Conservation (phyloP, 2,113 vertebrate species). For the Rallus limicola region DNA sequence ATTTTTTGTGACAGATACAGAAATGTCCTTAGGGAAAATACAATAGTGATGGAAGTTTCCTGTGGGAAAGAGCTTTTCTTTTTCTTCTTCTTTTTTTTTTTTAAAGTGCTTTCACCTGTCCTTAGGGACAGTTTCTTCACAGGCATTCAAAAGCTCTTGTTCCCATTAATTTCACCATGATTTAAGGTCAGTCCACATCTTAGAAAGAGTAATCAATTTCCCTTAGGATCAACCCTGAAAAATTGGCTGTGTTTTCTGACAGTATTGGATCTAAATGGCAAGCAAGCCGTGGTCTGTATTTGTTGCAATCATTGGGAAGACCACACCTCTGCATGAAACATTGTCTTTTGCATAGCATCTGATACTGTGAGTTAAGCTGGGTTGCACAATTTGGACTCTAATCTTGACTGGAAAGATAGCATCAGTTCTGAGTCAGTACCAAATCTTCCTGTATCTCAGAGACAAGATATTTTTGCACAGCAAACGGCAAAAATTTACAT, state of each 20-base stretch:
- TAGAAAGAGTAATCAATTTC: neutral
- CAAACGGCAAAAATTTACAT: slow-evolving; percentile 45
- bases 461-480: slow-evolving; percentile 44
- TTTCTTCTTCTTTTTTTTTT: neutral
- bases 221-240: neutral
- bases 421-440: slow-evolving; percentile 60
- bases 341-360: slow-evolving; percentile 49
- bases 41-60: slow-evolving; percentile 61
- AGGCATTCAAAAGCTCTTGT: neutral
- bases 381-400: slow-evolving; percentile 60
- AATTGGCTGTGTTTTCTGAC: neutral
- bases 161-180: neutral
- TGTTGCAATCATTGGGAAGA: neutral
- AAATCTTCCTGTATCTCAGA: slow-evolving; percentile 30
- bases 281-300: neutral
- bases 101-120: neutral
- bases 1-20: slow-evolving; percentile 71
- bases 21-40: slow-evolving; percentile 72
- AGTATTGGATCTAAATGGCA: neutral
- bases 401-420: slow-evolving; percentile 56
- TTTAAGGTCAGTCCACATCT: neutral
- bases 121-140: neutral
- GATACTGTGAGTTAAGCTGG: slow-evolving; percentile 55
- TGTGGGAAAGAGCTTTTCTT: slow-evolving; percentile 51
- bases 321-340: slow-evolving; percentile 53